Base-by-base conservation (phyloP, 2,888 invertebrate species). In the Oeneis ivallda region DNA sequence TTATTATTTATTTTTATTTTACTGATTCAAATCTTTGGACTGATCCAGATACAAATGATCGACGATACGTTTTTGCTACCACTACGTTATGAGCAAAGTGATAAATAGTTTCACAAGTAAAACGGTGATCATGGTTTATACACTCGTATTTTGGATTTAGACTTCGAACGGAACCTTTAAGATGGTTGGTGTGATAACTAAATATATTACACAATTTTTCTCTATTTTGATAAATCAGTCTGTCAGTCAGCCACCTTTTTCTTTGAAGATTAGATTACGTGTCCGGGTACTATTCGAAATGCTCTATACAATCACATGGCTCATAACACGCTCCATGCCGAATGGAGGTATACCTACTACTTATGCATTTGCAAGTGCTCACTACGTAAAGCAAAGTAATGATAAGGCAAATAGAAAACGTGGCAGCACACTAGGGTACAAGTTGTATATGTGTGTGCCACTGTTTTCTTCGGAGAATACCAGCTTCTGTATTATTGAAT, bases 391-490 rank as follows among this genome's bases (percentile, higher is more conserved):
- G 66, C 59, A 10, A 53, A 47, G 50, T 41, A 64, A 59, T 66
- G 69, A 69, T 69, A 69, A 69, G 69, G 67, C 62, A 56, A 67
- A 54, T 52, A 67, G 62, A 62, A 56, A 65, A 65, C 65, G 69
- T 62, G 65, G 64, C 64, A 66, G 49, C 49, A 37, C 1, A 32
- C 43, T 34, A 61, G 58, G 34, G 15, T 41, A 47, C 41, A 54
- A 9, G 17, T 32, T 49, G 47, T 19, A 43, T 60, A 17, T 10
- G 66, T 59, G 58, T 41, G 49, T 54, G n/a, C 2, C 4, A 39
- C 63, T 49, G 54, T 49, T 59, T 63, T 53, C 47, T 45, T 10
- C 32, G n/a, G 13, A 62, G 57, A n/a, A n/a, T n/a, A n/a, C n/a
- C 15, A 9, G 15, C 15, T 10, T 15, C 9, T 37, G 15, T 15